phyloP scores from a whole-genome alignment of 1,140 invertebrate genomes.

The Drosophila parvula region DNA sequence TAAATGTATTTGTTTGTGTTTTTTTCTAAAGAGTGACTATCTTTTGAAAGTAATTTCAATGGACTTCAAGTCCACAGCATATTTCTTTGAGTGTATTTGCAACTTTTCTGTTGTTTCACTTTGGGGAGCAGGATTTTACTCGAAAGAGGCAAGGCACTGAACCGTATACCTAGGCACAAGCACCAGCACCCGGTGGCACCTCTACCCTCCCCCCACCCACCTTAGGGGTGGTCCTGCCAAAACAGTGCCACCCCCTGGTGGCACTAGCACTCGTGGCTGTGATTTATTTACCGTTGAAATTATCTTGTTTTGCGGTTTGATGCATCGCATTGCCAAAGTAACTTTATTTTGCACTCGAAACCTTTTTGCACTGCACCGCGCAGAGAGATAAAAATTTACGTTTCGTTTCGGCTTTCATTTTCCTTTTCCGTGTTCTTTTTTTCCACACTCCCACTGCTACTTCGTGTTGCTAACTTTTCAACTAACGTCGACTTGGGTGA shows the following conservation, averaged over 20 bases:
- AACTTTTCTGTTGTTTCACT: constrained; percentile 52
- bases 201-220: neutral
- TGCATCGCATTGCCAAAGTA: constrained; percentile 80
- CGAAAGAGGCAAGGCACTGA: constrained; percentile 47
- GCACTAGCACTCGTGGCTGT: constrained; percentile 55
- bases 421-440: constrained; percentile 36
- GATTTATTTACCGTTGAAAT: constrained; percentile 84
- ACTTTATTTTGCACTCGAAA: constrained; percentile 82
- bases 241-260: constrained; percentile 10
- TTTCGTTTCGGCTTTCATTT: constrained; percentile 61
- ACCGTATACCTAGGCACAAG: constrained; percentile 20
- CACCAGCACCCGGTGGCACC: constrained; percentile 1
- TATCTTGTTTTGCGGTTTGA: constrained; percentile 83
- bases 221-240: neutral
- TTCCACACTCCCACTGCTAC: constrained; percentile 3
- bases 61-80: neutral
- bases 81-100: constrained; percentile 6
- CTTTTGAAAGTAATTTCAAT: neutral
- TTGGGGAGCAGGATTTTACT: constrained; percentile 32
- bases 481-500: constrained; percentile 77
- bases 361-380: constrained; percentile 73
- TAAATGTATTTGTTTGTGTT: neutral
- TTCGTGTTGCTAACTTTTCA: constrained; percentile 75
- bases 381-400: constrained; percentile 76
- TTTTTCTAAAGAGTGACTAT: neutral